Evolutionary conservation across 2,888 invertebrate species (phyloP).

Genomic region (Marasmarcha lunaedactyla): DNA sequence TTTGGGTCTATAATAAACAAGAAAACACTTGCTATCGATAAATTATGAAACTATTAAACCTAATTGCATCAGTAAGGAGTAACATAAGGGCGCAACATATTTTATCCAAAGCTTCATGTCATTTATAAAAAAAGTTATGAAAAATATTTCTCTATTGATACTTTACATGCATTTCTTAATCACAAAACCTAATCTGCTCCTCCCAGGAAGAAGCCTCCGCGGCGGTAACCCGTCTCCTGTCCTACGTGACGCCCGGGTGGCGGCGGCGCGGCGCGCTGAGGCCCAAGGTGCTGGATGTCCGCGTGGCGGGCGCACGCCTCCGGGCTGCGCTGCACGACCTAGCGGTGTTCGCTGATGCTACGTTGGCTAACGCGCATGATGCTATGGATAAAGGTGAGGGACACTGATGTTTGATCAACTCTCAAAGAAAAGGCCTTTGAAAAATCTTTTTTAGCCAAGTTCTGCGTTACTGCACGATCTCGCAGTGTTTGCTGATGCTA

Average conservation of each 20-base stretch:
- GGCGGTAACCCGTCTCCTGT: constrained; percentile 78
- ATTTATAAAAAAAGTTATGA: no score
- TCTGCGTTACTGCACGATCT: constrained; percentile 88
- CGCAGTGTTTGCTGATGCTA: constrained; percentile 89
- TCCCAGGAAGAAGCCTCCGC: constrained; percentile 81
- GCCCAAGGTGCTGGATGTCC: constrained; percentile 83
- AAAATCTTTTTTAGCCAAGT: background rate
- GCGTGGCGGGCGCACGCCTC: constrained; percentile 81
- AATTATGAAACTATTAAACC: no score
- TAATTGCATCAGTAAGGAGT: no score
- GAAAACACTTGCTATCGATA: no score
- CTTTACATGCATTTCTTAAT: no score
- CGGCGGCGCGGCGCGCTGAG: constrained; percentile 83
- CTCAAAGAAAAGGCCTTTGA: background rate
- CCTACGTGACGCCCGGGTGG: constrained; percentile 86
- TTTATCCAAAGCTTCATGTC: no score
- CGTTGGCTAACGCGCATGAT: constrained; percentile 86
- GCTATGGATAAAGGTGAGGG: constrained; percentile 80
- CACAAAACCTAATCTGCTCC: no score
- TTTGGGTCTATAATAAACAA: no score
- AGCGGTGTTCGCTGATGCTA: constrained; percentile 89
- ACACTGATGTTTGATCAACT: no score
- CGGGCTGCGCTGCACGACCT: constrained; percentile 87
- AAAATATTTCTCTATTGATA: no score
- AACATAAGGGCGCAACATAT: no score